These are phyloP conservation scores for Saccostrea cuccullata DNA, from an alignment of 1,140 invertebrate genomes.

Conservation along the genomic window DNA sequence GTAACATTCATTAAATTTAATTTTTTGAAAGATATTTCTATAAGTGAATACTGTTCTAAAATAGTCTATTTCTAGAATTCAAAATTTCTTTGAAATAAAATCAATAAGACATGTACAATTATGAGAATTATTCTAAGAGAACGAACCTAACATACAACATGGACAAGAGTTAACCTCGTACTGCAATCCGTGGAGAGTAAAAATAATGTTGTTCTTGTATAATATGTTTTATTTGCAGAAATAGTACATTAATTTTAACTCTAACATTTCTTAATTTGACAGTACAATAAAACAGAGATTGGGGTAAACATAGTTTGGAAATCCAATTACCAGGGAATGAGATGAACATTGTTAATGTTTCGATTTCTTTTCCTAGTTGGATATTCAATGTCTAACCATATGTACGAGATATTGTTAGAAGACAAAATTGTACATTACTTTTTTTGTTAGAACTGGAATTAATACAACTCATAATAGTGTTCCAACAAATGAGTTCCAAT, in stretches of 20 bases:
- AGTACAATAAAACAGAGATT: background rate
- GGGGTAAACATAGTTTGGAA: background rate
- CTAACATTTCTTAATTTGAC: background rate
- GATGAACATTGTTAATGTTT: background rate
- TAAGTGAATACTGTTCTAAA: too few species aligned
- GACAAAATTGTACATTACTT: background rate
- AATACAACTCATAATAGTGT: background rate
- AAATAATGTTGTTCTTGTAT: background rate
- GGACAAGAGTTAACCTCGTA: too few species aligned
- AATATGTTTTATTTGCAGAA: background rate
- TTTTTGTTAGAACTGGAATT: background rate
- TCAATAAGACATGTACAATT: too few species aligned
- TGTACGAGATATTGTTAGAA: background rate
- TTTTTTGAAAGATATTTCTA: too few species aligned
- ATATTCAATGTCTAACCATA: background rate
- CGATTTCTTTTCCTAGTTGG: background rate
- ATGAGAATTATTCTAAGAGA: too few species aligned
- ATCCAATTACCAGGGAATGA: slow-evolving; percentile 2
- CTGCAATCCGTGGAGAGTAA: background rate
- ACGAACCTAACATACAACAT: too few species aligned
- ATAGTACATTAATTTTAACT: background rate
- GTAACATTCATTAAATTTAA: too few species aligned
- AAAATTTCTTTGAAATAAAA: too few species aligned
- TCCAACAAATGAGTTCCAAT: background rate
- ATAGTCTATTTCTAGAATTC: too few species aligned